Conservation (phyloP, 2,797 vertebrate genomes). For the Paramormyrops hopkinsi region DNA sequence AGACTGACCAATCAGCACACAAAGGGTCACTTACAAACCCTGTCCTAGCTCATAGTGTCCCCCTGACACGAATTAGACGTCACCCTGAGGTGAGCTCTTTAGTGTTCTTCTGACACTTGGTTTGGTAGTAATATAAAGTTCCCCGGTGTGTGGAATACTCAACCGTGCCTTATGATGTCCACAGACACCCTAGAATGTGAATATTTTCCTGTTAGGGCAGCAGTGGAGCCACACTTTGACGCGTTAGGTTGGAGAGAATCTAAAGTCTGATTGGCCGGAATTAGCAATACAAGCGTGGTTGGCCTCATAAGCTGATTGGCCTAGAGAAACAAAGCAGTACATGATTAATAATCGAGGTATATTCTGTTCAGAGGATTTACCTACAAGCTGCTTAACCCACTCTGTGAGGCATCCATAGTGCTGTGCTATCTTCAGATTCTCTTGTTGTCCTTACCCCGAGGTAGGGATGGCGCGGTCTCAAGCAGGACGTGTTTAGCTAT, state of each 20-base stretch:
- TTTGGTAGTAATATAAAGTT: background rate
- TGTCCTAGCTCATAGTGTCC: background rate
- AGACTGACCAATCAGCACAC: background rate
- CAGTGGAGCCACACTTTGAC: background rate
- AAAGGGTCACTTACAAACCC: background rate
- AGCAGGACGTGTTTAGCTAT: background rate
- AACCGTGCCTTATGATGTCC: background rate
- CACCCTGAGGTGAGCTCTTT: background rate
- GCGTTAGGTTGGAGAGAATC: background rate
- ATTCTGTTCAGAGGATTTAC: background rate
- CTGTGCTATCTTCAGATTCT: background rate
- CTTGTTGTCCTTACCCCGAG: background rate
- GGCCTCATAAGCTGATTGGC: background rate
- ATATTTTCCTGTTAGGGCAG: background rate
- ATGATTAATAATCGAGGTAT: background rate
- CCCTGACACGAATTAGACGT: background rate
- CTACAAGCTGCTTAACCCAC: background rate
- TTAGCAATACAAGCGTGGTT: background rate
- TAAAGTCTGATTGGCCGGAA: background rate
- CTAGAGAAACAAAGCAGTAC: background rate
- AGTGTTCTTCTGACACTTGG: background rate
- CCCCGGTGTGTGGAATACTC: background rate
- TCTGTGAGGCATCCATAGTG: background rate
- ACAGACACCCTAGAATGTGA: background rate
- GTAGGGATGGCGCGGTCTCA: background rate